These are phyloP conservation scores for Salvelinus fontinalis DNA, from an alignment of 2,113 vertebrate species.

Conservation along the genomic window DNA sequence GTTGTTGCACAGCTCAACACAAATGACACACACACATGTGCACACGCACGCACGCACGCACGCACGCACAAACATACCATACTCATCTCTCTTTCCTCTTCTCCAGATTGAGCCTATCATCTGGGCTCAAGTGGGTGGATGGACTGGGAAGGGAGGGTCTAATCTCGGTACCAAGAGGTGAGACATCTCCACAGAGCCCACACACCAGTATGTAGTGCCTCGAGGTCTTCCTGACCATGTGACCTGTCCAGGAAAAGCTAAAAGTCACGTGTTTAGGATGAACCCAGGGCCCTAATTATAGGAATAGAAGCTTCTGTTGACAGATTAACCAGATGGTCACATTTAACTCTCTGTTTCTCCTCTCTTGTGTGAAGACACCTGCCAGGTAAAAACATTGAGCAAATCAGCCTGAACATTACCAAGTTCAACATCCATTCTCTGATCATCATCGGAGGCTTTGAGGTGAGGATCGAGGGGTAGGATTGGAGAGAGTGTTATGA, in stretches of 20 bases:
- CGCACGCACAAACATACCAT: background rate
- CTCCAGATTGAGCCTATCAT: slow-evolving; percentile 82
- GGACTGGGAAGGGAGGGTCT: slow-evolving; percentile 91
- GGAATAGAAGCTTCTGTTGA: background rate
- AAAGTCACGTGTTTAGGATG: background rate
- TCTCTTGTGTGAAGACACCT: slow-evolving; percentile 70
- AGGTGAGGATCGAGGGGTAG: slow-evolving; percentile 69
- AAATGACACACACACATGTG: background rate
- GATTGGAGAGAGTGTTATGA: slow-evolving; percentile 38
- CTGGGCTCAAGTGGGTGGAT: slow-evolving; percentile 84
- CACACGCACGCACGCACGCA: background rate
- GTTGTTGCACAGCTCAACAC: background rate
- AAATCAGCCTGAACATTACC: slow-evolving; percentile 82
- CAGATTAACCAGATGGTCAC: slow-evolving; percentile 1
- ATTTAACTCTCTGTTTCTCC: slow-evolving; percentile 38
- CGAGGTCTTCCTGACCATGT: no score
- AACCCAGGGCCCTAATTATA: no score
- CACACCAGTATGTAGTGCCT: background rate
- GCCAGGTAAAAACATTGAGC: slow-evolving; percentile 79
- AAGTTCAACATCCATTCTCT: slow-evolving; percentile 85
- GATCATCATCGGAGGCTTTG: slow-evolving; percentile 88
- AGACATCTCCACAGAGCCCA: slow-evolving; percentile 11
- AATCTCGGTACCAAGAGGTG: slow-evolving; percentile 89
- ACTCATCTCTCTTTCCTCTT: background rate
- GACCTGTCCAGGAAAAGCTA: no score